Percentiles rank a stretch among this genome's conserved stretches.
Conservation (phyloP, 2,797 vertebrate genomes). For the Takifugu ocellatus region DNA sequence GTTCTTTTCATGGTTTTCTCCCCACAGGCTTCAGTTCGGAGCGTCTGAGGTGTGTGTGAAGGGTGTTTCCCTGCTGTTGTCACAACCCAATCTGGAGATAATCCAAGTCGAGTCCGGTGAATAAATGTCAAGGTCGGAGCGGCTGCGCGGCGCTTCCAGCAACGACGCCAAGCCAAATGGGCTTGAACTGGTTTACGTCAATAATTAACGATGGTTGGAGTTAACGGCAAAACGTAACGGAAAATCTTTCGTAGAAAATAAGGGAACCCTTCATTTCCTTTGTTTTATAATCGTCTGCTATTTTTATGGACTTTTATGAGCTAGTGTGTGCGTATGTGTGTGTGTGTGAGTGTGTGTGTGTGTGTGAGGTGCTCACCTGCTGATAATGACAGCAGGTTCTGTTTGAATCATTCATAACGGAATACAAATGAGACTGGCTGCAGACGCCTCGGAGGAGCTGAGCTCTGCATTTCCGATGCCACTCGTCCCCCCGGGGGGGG, state of each 20-base stretch:
- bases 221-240: too few species aligned
- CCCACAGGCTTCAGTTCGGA: too few species aligned
- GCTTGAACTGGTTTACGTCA: slow-evolving; percentile 41
- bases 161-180: slow-evolving; percentile 29
- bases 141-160: background rate
- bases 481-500: slow-evolving; percentile 38
- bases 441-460: slow-evolving; percentile 60
- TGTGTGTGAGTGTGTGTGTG: slow-evolving; percentile 10
- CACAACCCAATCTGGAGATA: slow-evolving; percentile 19
- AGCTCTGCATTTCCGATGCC: slow-evolving; percentile 60
- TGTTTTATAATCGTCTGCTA: background rate
- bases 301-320: slow-evolving; percentile 13
- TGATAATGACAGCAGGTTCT: slow-evolving; percentile 58
- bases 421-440: slow-evolving; percentile 67
- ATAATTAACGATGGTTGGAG: slow-evolving; percentile 4
- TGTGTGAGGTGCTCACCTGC: slow-evolving; percentile 30
- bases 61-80: slow-evolving; percentile 6
- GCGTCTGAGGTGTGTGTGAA: too few species aligned
- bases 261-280: too few species aligned
- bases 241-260: too few species aligned
- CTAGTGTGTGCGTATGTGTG: slow-evolving; percentile 1
- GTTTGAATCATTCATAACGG: slow-evolving; percentile 69
- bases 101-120: slow-evolving; percentile 32
- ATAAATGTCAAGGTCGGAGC: slow-evolving; percentile 26
- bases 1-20: too few species aligned